Evolutionary conservation across 2,888 invertebrate genomes (phyloP).

Genomic region (Drosophila buzzatii): DNA sequence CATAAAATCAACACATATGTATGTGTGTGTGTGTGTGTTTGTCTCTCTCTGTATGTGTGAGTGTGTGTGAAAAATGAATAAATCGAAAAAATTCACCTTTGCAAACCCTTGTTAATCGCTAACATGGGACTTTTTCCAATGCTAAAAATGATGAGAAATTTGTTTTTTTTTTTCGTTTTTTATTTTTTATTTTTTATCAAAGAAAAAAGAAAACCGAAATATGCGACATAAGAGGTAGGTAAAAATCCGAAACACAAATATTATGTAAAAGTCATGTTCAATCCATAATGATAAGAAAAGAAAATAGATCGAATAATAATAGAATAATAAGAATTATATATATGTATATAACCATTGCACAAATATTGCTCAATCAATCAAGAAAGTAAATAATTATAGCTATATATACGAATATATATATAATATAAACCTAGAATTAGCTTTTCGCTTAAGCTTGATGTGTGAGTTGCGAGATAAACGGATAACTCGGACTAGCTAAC

Average conservation of each 20-base stretch:
- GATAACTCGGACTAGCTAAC: slow-evolving; percentile 12
- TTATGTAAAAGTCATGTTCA: slow-evolving; percentile 52
- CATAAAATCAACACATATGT: slow-evolving; percentile 53
- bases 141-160: slow-evolving; percentile 86
- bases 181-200: slow-evolving; percentile 51
- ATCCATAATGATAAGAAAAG: slow-evolving; percentile 40
- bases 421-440: not conserved
- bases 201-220: slow-evolving; percentile 63
- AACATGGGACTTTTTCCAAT: slow-evolving; percentile 92
- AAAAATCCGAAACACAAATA: slow-evolving; percentile 49
- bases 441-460: not conserved
- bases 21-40: slow-evolving; percentile 47
- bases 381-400: slow-evolving; percentile 13
- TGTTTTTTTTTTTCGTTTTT: slow-evolving; percentile 22
- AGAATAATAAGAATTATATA: slow-evolving; percentile 9
- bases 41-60: slow-evolving; percentile 43
- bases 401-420: not conserved
- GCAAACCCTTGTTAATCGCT: slow-evolving; percentile 94
- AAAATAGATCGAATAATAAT: slow-evolving; percentile 21
- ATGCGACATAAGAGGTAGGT: slow-evolving; percentile 61
- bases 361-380: slow-evolving; percentile 24
- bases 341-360: slow-evolving; percentile 10
- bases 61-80: slow-evolving; percentile 64
- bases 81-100: slow-evolving; percentile 89
- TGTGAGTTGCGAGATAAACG: slow-evolving; percentile 1